Evolutionary conservation across 2,888 invertebrate genomes (phyloP), one percentile per base, ranked within the genome.

Genomic region (Drosophila anomelani): DNA sequence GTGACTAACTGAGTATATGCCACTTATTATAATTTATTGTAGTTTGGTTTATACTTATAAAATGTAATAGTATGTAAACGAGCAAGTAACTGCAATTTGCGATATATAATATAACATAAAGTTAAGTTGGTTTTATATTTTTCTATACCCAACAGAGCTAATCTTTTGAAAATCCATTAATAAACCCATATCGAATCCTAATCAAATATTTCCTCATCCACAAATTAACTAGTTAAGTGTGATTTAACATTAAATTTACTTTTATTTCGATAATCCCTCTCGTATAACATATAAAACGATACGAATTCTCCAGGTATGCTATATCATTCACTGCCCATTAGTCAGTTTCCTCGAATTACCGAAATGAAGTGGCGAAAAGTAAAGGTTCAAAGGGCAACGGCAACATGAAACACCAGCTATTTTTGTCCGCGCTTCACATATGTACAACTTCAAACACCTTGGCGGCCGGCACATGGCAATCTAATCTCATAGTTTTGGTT

Each of bases 371-470:
- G 34, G 20, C 20, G 10, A 46, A 46, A 29, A 53, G 41, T 36
- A 23, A n/a, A 3, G 77, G 80, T 74, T 73, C 80, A 81, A 81
- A 85, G 81, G 76, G 41, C 78, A 46, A 38, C 47, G 56, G 29
- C 58, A 49, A 74, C 49, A 68, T 81, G 82, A 81, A 74, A 66
- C 74, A 78, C 46, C 8, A 0, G 46, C 72, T 82, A 85, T 81
- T 82, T 85, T 54, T 72, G 80, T 51, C 17, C 17, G 7, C 60
- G 56, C 55, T 32, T 54, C 51, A 6, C 51, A 36, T 15, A 23
- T 26, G 9, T 46, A 46, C 44, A n/a, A 38, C 54, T 61, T 64
- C 61, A 64, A 64, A 53, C 44, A 44, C 32, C 39, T 8, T 4
- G 39, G 46, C 26, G 36, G 29, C 67, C 29, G 66, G 47, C 49